Evolutionary conservation across 2,888 invertebrate species (phyloP).

Genomic region (Rotaria macrura): DNA sequence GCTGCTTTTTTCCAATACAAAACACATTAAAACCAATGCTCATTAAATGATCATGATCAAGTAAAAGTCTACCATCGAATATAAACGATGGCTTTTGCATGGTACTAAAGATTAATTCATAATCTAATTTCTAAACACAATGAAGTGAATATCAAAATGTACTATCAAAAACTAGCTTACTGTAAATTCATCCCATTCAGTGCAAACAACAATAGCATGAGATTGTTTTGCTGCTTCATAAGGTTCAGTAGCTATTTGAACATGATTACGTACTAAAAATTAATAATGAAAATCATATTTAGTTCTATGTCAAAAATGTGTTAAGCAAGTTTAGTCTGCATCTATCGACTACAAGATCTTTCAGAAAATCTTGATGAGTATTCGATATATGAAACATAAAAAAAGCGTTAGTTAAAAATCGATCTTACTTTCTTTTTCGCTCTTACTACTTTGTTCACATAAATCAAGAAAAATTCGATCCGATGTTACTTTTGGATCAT

Average conservation of each 20-base stretch:
- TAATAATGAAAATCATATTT: background rate
- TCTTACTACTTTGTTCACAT: background rate
- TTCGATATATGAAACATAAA: too few relatives aligned
- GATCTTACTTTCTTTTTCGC: background rate
- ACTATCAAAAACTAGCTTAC: conserved; percentile 36
- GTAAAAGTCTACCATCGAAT: conserved; percentile 88
- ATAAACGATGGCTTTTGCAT: conserved; percentile 98
- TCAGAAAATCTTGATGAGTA: too few relatives aligned
- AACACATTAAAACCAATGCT: conserved; percentile 85
- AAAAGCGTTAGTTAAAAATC: too few relatives aligned
- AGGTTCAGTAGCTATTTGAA: conserved; percentile 49
- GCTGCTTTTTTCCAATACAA: conserved; percentile 62
- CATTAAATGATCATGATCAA: conserved; percentile 70
- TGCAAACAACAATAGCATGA: conserved; percentile 84
- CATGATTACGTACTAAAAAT: background rate
- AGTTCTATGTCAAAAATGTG: too few relatives aligned
- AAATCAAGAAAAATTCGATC: background rate
- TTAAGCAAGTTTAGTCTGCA: too few relatives aligned
- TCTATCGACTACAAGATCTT: too few relatives aligned
- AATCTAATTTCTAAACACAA: conserved; percentile 63
- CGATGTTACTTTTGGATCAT: conserved; percentile 76
- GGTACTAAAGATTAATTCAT: conserved; percentile 69
- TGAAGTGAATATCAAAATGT: background rate
- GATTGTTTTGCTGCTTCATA: conserved; percentile 76
- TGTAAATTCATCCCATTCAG: conserved; percentile 93